Evolutionary conservation across 2,113 vertebrate genomes (phyloP).

Genomic region (Pogona vitticeps): DNA sequence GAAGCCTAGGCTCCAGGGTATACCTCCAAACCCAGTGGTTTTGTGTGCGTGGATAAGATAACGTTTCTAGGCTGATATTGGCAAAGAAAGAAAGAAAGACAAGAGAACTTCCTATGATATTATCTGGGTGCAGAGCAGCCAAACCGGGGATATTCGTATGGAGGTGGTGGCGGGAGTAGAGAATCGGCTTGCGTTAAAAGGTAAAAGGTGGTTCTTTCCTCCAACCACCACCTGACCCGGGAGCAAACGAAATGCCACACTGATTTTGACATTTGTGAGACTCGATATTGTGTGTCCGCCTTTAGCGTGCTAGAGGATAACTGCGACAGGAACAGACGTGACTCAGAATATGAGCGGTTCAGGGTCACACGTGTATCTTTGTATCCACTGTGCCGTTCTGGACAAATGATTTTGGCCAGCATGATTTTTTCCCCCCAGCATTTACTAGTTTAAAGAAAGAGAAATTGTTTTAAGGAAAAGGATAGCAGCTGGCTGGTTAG

Average conservation of each 20-base stretch:
- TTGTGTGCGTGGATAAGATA: slow-evolving; percentile 43
- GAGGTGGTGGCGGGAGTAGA: not conserved
- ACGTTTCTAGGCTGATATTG: slow-evolving; percentile 44
- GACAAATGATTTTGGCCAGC: no score
- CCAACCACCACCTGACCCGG: no score
- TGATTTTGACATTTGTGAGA: not conserved
- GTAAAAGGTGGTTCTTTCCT: no score
- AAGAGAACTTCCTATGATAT: no score
- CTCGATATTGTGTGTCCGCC: not conserved
- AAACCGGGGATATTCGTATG: slow-evolving; percentile 13
- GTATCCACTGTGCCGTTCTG: no score
- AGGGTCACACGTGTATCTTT: no score
- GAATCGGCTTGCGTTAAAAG: not conserved
- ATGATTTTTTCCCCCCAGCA: no score
- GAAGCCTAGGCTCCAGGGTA: slow-evolving; percentile 52
- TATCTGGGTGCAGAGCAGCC: not conserved
- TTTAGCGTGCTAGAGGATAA: not conserved
- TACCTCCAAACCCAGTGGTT: slow-evolving; percentile 39
- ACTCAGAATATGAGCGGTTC: not conserved
- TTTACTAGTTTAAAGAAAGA: no score
- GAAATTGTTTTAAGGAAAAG: no score
- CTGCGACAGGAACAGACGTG: not conserved
- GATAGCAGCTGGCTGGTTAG: no score
- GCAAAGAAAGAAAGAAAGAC: slow-evolving; percentile 37
- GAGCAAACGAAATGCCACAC: not conserved